Percentiles rank a stretch among this genome's conserved stretches.
Evolutionary conservation across 2,113 vertebrate genomes (phyloP).

Genomic region (Oxygymnocypris stewartii): DNA sequence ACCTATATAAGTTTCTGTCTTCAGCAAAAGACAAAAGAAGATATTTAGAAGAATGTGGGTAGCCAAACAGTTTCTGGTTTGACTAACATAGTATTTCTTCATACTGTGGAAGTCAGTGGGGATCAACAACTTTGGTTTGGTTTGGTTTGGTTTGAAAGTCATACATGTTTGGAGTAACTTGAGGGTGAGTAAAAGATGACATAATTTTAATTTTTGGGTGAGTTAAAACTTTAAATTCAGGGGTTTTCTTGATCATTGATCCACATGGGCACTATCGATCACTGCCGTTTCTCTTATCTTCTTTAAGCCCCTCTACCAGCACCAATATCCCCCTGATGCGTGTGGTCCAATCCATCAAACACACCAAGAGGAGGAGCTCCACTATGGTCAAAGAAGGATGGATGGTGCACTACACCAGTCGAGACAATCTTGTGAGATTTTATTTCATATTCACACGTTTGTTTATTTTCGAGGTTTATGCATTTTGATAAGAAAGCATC

Average conservation of each 20-base stretch:
- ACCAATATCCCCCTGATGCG: constrained; percentile 99
- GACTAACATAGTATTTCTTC: too few relatives aligned
- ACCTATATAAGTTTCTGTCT: neutral
- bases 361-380: constrained; percentile 97
- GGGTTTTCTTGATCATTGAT: neutral
- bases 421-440: constrained; percentile 92
- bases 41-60: neutral
- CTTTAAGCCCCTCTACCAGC: constrained; percentile 90
- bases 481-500: neutral
- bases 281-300: constrained; percentile 19
- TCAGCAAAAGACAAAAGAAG: neutral
- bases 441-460: neutral
- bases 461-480: neutral
- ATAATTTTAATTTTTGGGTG: neutral
- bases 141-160: neutral
- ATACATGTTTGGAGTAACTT: neutral
- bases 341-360: constrained; percentile 97
- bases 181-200: neutral
- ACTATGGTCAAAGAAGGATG: constrained; percentile 98
- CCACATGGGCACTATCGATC: neutral
- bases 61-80: neutral
- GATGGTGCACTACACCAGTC: constrained; percentile 98
- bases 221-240: neutral
- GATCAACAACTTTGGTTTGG: too few relatives aligned
- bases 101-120: too few relatives aligned